Percentiles rank a stretch among this genome's conserved stretches.
Evolutionary conservation across 2,113 vertebrate genomes (phyloP).

Genomic region (Mastomys coucha): DNA sequence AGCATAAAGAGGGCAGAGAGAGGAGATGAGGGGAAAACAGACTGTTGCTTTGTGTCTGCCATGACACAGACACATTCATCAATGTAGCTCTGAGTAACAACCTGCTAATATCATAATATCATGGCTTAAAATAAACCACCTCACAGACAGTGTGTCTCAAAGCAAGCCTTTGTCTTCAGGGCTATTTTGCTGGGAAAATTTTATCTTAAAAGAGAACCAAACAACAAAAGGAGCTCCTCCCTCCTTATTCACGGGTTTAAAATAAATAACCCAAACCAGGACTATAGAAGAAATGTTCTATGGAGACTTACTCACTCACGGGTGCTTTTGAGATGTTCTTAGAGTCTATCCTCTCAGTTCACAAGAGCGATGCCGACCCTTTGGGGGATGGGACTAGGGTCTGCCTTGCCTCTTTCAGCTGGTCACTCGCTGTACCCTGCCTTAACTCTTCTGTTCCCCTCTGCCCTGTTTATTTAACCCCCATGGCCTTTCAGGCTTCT

Average conservation of each 20-base stretch:
- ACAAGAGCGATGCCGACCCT: neutral
- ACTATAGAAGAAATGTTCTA: neutral
- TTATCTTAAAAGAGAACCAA: neutral
- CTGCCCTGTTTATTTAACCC: neutral
- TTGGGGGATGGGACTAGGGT: neutral
- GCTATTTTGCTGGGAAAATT: constrained; percentile 10
- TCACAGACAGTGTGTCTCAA: neutral
- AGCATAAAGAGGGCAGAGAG: neutral
- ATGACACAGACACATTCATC: constrained; percentile 41
- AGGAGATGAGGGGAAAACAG: neutral
- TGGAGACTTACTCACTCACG: neutral
- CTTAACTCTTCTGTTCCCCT: neutral
- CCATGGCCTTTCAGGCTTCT: neutral
- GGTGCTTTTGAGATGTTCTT: neutral
- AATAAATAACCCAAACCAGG: constrained; percentile 16
- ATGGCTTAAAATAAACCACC: constrained; percentile 46
- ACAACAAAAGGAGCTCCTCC: neutral
- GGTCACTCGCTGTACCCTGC: fast-evolving
- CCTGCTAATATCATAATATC: constrained; percentile 24
- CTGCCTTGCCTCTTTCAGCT: neutral
- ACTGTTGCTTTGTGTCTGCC: constrained; percentile 24
- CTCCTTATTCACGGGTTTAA: neutral
- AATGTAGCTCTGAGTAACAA: constrained; percentile 1
- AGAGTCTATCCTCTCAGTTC: neutral
- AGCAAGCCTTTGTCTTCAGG: constrained; percentile 50